These are phyloP conservation scores for Phocides pigmalion DNA, from an alignment of 1,140 invertebrate genomes.

Conservation along the genomic window DNA sequence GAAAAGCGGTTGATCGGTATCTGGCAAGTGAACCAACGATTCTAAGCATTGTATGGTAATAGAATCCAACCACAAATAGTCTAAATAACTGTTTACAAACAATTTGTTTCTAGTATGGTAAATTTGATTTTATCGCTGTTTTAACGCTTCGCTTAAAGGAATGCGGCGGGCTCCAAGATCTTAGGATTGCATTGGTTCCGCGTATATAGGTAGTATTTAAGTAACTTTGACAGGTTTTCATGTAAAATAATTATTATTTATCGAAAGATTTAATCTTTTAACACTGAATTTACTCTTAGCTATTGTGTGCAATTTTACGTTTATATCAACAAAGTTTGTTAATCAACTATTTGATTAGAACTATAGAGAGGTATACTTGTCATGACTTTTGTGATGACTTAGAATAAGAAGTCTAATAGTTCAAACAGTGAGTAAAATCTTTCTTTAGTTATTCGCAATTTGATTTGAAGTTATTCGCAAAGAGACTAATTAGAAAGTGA, in stretches of 20 bases:
- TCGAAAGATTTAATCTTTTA: neutral
- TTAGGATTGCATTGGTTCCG: constrained; percentile 12
- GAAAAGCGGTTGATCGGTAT: constrained; percentile 2
- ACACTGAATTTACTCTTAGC: too few species aligned
- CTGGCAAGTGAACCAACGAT: constrained; percentile 1
- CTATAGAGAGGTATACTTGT: too few species aligned
- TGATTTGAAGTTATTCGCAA: too few species aligned
- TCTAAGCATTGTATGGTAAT: constrained; percentile 28
- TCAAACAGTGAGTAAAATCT: too few species aligned
- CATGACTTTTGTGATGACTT: too few species aligned
- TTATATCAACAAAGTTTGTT: too few species aligned
- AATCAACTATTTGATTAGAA: too few species aligned
- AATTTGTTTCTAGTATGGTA: constrained; percentile 20
- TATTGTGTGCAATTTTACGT: neutral
- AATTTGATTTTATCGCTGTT: constrained; percentile 23
- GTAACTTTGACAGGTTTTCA: neutral
- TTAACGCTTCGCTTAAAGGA: constrained; percentile 8
- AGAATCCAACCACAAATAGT: constrained; percentile 8
- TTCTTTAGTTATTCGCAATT: too few species aligned
- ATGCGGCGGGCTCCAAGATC: constrained; percentile 17
- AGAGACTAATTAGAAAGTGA: too few species aligned
- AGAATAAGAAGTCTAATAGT: too few species aligned
- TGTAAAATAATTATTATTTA: neutral
- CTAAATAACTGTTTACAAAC: constrained; percentile 22
- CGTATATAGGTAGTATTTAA: neutral